Evolutionary conservation across 2,888 invertebrate species (phyloP), one percentile per base, ranked within the genome.

Genomic region (Drosophila multiciliata): DNA sequence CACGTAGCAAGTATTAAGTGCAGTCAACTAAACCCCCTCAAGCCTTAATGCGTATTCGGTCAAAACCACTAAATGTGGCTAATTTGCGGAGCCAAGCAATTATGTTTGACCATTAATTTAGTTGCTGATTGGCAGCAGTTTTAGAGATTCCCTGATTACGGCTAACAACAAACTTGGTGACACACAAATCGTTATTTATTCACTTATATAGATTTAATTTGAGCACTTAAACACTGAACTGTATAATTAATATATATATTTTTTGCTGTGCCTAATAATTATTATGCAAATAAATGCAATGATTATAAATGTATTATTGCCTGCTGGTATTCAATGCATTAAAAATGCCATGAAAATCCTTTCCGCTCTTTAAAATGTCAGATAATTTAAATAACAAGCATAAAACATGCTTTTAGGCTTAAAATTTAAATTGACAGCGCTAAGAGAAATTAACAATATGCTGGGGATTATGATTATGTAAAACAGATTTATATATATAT

Each of bases 1-100:
- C 89, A 88, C 83, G 83, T 86, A 83, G 54, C 65, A 58, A 38
- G 61, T 74, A 88, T 86, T 78, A 81, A 73, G 53, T 72, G 64
- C 64, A 64, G 64, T 23, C 29, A 23, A 23, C 23, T 23, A 35
- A 55, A 53, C 55, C 53, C 42, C 45, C 42, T 61, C 7, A 45
- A 8, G 20, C 33, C 40, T 20, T 23, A 29, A 15, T 38, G 2
- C 15, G 23, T 49, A 9, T n/a, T 15, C 33, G 48, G 58, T 29
- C 45, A 29, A 55, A 38, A 20, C 68, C 65, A 63, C 57, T 23
- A 68, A 79, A 65, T 68, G 77, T 59, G 77, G 66, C 69, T 77
- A 81, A 83, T 81, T 83, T 74, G 54, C 52, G 49, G 71, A 66
- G 66, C 64, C 69, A 57, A 80, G 76, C 40, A 68, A 53, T 62